These are phyloP conservation scores for Phalloptychus januarius DNA, from an alignment of 2,797 vertebrate species.

Conservation along the genomic window DNA sequence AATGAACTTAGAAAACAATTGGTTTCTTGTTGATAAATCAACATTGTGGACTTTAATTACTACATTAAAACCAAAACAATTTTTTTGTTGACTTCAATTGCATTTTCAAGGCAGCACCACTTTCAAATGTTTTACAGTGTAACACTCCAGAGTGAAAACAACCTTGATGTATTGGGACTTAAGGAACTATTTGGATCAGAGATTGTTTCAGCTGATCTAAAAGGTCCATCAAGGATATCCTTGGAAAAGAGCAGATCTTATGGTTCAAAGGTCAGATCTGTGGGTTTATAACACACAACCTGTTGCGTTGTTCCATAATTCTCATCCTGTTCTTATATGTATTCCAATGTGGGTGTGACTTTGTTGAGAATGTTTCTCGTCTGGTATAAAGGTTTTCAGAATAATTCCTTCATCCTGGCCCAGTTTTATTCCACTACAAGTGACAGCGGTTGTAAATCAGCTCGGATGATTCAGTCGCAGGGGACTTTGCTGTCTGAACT, in stretches of 20 bases:
- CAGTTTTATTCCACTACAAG: constrained; percentile 65
- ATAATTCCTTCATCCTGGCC: constrained; percentile 72
- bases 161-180: background rate
- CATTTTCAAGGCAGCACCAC: too few species aligned
- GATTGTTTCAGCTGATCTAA: background rate
- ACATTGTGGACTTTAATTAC: too few species aligned
- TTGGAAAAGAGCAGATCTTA: background rate
- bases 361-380: constrained; percentile 30
- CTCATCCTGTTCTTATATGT: background rate
- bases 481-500: constrained; percentile 61
- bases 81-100: too few species aligned
- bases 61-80: too few species aligned
- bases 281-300: background rate
- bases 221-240: background rate
- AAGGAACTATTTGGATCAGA: background rate
- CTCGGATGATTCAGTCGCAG: constrained; percentile 54
- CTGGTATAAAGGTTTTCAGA: constrained; percentile 40
- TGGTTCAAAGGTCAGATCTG: background rate
- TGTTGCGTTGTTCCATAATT: background rate
- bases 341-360: constrained; percentile 33
- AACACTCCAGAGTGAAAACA: background rate
- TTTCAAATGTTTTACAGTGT: too few species aligned
- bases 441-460: constrained; percentile 75
- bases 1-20: too few species aligned
- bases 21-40: too few species aligned